Base-by-base conservation (phyloP, 2,797 vertebrate species). In the Sternotherus odoratus region DNA sequence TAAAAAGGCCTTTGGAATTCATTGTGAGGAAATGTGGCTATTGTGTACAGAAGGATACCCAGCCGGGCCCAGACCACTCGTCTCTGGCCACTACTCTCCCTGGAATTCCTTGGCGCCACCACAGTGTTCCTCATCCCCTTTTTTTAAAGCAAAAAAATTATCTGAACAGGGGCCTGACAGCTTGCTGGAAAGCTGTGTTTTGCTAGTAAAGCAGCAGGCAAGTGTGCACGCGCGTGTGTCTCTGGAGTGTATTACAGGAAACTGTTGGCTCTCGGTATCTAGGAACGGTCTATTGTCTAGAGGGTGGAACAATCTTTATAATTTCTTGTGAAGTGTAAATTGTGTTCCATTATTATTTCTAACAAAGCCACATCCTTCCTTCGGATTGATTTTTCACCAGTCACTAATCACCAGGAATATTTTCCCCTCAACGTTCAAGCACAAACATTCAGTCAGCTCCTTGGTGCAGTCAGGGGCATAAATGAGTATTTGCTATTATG, bases 1-100 rank as follows among this genome's bases (percentile, higher is more conserved):
- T 95, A 94, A 97, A 97, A 98, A 97, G 94, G 95, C 82, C 96
- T 89, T 92, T 36, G 91, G 91, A 90, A 96, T 97, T 97, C 97
- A 97, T 97, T 97, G 88, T 95, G 94, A 98, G 98, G 97, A 98
- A 98, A 90, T 94, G 96, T 93, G 93, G 89, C 97, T 95, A 98
- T 97, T 98, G 97, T 98, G 95, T 96, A 77, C 79, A 53, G 95
- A 95, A 89, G 87, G 96, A 96, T 96, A 95, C 95, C 95, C 96
- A 95, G 95, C 96, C 96, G 95, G 93, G 88, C 92, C 95, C 97
- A 97, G 97, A 98, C 97, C 97, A 94, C 96, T 95, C 89, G 97
- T 97, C 97, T 97, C 96, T 97, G 94, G 95, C 93, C 82, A 5
- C 80, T 84, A 82, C 94, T 96, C 97, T 97, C 97, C 26, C 92